phyloP scores from a whole-genome alignment of 53 echinoderm and acorn worm species.

The Glandiceps talaboti region DNA sequence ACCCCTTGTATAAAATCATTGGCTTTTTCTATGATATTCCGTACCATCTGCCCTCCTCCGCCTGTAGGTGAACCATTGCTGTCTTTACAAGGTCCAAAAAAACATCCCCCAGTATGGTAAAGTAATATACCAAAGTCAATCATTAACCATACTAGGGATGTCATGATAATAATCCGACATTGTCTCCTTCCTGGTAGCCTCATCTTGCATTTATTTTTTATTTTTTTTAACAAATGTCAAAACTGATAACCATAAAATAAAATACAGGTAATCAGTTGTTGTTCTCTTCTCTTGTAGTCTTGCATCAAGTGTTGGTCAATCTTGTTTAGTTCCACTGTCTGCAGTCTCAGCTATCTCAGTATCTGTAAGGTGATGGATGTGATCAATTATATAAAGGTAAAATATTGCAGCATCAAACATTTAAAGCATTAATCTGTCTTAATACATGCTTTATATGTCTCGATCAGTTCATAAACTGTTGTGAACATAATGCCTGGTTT shows the following conservation, averaged over 20 bases:
- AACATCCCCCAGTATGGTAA: constrained; percentile 87
- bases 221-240: not conserved
- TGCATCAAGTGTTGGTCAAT: too few species aligned
- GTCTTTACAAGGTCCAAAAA: constrained; percentile 38
- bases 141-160: constrained; percentile 83
- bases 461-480: too few species aligned
- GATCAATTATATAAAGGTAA: too few species aligned
- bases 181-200: constrained; percentile 84
- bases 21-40: constrained; percentile 71
- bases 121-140: constrained; percentile 70
- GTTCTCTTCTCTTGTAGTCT: too few species aligned
- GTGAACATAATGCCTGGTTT: too few species aligned
- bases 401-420: too few species aligned
- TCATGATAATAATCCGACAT: constrained; percentile 91
- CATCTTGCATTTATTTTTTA: constrained; percentile 1
- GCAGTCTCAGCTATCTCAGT: too few species aligned
- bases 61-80: not conserved
- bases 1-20: constrained; percentile 79
- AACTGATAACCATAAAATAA: not conserved
- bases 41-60: not conserved
- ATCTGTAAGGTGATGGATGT: too few species aligned
- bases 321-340: too few species aligned
- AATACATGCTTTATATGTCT: too few species aligned
- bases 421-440: too few species aligned
- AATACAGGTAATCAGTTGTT: too few species aligned